These are phyloP conservation scores for Bothrops jararaca DNA, from an alignment of 2,113 vertebrate genomes.

Conservation along the genomic window DNA sequence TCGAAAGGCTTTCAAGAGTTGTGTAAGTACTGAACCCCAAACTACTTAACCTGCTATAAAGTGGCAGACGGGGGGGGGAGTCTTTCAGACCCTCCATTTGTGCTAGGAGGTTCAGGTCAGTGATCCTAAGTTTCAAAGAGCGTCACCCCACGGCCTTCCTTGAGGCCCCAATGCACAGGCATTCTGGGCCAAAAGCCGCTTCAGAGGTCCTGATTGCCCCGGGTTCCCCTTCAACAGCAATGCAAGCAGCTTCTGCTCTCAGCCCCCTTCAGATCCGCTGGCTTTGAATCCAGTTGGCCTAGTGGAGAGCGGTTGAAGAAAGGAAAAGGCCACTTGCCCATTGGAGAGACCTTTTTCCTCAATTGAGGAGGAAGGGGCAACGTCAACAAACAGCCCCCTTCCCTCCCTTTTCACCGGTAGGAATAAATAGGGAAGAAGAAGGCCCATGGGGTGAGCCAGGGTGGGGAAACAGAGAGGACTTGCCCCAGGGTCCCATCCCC, in stretches of 20 bases:
- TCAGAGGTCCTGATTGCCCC: no score
- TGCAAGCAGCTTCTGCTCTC: not conserved
- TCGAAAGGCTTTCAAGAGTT: not conserved
- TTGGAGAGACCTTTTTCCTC: no score
- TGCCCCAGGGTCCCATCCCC: not conserved
- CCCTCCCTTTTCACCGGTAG: no score
- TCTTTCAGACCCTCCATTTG: not conserved
- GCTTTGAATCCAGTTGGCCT: not conserved
- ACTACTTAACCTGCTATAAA: not conserved
- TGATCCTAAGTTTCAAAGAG: not conserved
- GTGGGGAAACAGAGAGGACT: not conserved
- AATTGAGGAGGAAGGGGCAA: not conserved
- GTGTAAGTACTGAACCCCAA: not conserved
- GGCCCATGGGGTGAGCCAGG: not conserved
- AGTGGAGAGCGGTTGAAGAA: not conserved
- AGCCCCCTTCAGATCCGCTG: not conserved
- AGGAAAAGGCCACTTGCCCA: not conserved
- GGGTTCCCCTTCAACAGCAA: no score
- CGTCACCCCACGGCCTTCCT: not conserved
- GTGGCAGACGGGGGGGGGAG: accelerated
- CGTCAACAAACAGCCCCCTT: no score
- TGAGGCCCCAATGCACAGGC: no score
- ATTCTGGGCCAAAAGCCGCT: no score
- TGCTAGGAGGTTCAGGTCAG: not conserved
- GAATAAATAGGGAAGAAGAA: not conserved